phyloP scores from a whole-genome alignment of 2,888 invertebrate species.

The Lycaena phlaeas region DNA sequence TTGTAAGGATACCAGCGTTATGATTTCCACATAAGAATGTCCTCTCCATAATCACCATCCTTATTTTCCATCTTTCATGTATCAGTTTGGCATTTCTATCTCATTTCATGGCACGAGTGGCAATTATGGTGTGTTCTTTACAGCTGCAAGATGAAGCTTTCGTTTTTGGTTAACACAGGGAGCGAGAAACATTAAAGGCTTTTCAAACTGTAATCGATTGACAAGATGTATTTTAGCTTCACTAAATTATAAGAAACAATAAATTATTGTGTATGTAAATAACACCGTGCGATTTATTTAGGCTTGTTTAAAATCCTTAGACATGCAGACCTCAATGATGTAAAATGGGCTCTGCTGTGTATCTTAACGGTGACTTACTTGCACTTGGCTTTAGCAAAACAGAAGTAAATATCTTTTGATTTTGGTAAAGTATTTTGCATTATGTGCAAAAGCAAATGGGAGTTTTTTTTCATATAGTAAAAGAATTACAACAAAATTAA shows the following conservation, averaged over 20 bases:
- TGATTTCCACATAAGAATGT: slow-evolving; percentile 57
- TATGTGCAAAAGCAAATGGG: too few relatives aligned
- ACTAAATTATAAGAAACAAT: slow-evolving; percentile 73
- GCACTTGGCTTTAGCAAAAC: background rate
- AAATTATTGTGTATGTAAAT: slow-evolving; percentile 74
- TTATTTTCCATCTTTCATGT: slow-evolving; percentile 36
- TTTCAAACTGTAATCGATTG: slow-evolving; percentile 67
- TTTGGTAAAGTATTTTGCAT: too few relatives aligned
- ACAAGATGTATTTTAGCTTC: slow-evolving; percentile 71
- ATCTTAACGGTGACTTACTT: background rate
- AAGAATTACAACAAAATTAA: too few relatives aligned
- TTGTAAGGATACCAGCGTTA: slow-evolving; percentile 77
- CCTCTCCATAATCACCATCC: slow-evolving; percentile 51
- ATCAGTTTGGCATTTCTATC: slow-evolving; percentile 20
- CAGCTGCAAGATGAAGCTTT: slow-evolving; percentile 56
- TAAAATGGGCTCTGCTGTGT: background rate
- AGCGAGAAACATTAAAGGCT: slow-evolving; percentile 62
- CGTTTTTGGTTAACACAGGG: slow-evolving; percentile 57
- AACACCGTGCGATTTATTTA: slow-evolving; percentile 65
- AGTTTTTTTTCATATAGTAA: too few relatives aligned
- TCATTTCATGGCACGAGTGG: slow-evolving; percentile 41
- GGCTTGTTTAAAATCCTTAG: slow-evolving; percentile 44
- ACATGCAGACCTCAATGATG: slow-evolving; percentile 21
- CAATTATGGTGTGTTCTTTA: slow-evolving; percentile 52
- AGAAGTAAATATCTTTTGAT: too few relatives aligned